Evolutionary conservation across 1,140 invertebrate genomes (phyloP).

Genomic region (Megalonaias nervosa): DNA sequence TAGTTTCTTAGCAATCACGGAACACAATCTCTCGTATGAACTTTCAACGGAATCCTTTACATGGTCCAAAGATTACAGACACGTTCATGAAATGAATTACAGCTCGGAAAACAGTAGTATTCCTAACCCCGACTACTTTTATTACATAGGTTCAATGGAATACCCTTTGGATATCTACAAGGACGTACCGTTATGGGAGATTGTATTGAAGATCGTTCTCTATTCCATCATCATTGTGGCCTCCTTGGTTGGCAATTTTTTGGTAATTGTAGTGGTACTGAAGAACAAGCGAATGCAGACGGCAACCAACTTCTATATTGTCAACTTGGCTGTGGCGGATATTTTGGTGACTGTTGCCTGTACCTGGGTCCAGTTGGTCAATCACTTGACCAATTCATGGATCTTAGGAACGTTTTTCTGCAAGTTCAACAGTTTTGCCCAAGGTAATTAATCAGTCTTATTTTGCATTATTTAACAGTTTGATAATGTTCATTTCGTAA

Average conservation of each 20-base stretch:
- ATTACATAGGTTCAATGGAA: background rate
- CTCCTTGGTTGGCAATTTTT: conserved; percentile 86
- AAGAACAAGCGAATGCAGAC: conserved; percentile 88
- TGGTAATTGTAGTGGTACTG: conserved; percentile 90
- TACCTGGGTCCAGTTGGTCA: conserved; percentile 73
- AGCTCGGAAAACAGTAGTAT: no score
- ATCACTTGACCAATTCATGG: conserved; percentile 61
- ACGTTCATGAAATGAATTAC: no score
- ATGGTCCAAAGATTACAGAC: no score
- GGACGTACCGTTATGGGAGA: conserved; percentile 18
- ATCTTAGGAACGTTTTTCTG: conserved; percentile 72
- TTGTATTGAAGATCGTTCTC: conserved; percentile 18
- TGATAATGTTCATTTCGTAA: no score
- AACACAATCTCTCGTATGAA: no score
- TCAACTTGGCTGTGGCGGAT: conserved; percentile 92
- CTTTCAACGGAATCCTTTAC: no score
- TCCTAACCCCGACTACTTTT: background rate
- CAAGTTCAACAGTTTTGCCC: conserved; percentile 71
- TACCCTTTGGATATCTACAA: conserved; percentile 11
- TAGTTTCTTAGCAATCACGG: no score
- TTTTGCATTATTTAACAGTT: no score
- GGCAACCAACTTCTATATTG: conserved; percentile 94
- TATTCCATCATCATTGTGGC: conserved; percentile 72
- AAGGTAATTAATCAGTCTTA: conserved; percentile 38
- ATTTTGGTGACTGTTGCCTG: conserved; percentile 91